Evolutionary conservation across 2,888 invertebrate genomes (phyloP).

Genomic region (Athripsodes cinereus): DNA sequence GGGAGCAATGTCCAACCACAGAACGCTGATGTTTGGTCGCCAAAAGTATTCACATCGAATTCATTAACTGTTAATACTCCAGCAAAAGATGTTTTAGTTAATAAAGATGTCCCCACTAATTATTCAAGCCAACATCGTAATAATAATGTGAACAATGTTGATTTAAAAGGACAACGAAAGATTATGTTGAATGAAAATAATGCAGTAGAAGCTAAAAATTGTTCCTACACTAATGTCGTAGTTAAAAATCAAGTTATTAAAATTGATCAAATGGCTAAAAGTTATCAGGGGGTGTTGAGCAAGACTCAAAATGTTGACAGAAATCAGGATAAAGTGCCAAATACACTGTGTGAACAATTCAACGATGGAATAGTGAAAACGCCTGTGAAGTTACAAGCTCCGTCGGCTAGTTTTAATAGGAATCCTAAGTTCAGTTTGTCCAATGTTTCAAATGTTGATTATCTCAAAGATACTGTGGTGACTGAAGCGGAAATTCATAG

Average conservation of each 20-base stretch:
- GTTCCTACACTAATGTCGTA: slow-evolving; percentile 43
- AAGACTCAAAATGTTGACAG: slow-evolving; percentile 10
- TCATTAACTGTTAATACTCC: slow-evolving; percentile 74
- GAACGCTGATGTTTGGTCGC: slow-evolving; percentile 46
- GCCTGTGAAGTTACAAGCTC: slow-evolving; percentile 13
- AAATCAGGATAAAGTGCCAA: neutral
- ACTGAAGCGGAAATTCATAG: slow-evolving; percentile 11
- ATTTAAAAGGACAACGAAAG: slow-evolving; percentile 6
- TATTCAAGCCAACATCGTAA: slow-evolving; percentile 56
- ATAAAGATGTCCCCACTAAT: slow-evolving; percentile 52
- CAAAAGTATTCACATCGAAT: slow-evolving; percentile 77
- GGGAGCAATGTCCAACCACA: slow-evolving; percentile 35
- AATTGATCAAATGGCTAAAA: slow-evolving; percentile 47
- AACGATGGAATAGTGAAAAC: neutral
- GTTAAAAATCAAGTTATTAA: slow-evolving; percentile 40
- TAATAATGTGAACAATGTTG: slow-evolving; percentile 23
- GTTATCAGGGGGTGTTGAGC: slow-evolving; percentile 11
- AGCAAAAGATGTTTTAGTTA: slow-evolving; percentile 72
- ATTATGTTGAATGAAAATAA: slow-evolving; percentile 39
- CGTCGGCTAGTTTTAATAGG: slow-evolving; percentile 37
- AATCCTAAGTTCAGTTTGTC: slow-evolving; percentile 29
- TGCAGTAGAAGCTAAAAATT: slow-evolving; percentile 38
- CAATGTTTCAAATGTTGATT: neutral
- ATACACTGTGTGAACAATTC: neutral
- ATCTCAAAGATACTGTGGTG: neutral